Evolutionary conservation across 35 echinoderm and acorn worm genomes (phyloP).

Genomic region (Eucidaris tribuloides): DNA sequence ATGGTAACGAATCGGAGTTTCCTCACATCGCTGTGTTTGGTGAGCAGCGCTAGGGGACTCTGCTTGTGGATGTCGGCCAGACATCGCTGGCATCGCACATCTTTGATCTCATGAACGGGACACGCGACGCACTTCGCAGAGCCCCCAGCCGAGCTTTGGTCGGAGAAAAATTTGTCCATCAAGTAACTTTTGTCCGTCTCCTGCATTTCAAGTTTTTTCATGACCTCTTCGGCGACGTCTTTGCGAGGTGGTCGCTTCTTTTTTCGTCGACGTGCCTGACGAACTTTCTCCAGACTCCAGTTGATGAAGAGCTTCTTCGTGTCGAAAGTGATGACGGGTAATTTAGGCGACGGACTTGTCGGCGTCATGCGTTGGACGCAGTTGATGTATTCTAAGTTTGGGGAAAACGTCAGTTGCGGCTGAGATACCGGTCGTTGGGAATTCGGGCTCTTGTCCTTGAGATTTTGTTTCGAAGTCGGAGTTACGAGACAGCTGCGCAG

Average conservation of each 20-base stretch:
- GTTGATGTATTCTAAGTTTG: constrained; percentile 19
- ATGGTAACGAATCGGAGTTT: background rate
- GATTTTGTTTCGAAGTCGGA: background rate
- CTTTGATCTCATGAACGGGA: background rate
- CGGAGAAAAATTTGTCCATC: background rate
- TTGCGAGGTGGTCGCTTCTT: background rate
- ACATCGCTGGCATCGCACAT: background rate
- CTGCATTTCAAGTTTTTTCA: constrained; percentile 7
- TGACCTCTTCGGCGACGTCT: background rate
- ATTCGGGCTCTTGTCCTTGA: background rate
- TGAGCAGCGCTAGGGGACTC: background rate
- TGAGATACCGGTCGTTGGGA: background rate
- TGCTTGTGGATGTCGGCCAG: background rate
- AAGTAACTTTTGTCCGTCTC: background rate
- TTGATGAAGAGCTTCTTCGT: constrained; percentile 1
- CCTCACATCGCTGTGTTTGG: background rate
- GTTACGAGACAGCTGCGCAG: background rate
- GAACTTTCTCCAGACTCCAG: constrained; percentile 18
- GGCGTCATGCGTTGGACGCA: background rate
- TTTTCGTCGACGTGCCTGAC: background rate
- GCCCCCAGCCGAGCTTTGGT: background rate
- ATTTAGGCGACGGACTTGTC: background rate
- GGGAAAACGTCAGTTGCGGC: background rate
- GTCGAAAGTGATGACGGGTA: background rate
- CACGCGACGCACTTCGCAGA: background rate